A percentile compares a stretch with the other conserved stretches of the same genome.
Evolutionary conservation across 2,888 invertebrate genomes (phyloP).

Genomic region (Malthinus flaveolus): DNA sequence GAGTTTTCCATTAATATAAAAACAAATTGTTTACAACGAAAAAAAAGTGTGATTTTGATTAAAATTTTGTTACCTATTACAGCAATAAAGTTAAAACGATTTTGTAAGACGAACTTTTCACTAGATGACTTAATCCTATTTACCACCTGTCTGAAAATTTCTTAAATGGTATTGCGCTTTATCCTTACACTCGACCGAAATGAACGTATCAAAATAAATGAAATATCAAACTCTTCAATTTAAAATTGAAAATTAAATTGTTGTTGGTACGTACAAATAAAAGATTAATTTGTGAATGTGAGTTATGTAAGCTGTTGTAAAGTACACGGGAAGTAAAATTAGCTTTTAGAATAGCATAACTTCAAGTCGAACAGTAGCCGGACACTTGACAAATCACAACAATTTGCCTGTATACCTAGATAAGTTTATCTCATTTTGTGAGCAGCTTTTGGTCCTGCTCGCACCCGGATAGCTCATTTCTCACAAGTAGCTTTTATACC

Average conservation of each 20-base stretch:
- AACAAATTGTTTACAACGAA: not conserved
- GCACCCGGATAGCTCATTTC: slow-evolving; percentile 18
- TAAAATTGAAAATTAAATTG: not conserved
- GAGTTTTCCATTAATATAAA: slow-evolving; percentile 9
- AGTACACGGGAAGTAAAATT: slow-evolving; percentile 40
- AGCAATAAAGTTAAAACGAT: no score
- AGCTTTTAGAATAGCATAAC: slow-evolving; percentile 38
- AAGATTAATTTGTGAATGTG: slow-evolving; percentile 38
- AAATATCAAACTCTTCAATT: not conserved
- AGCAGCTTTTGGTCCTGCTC: slow-evolving; percentile 26
- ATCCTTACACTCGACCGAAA: slow-evolving; percentile 2
- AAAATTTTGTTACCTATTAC: not conserved
- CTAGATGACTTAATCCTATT: slow-evolving; percentile 12
- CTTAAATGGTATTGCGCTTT: slow-evolving; percentile 12
- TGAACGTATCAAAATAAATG: slow-evolving; percentile 5
- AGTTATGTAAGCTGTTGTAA: slow-evolving; percentile 39
- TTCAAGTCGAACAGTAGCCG: slow-evolving; percentile 33
- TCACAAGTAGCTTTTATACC: slow-evolving; percentile 17
- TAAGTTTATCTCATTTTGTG: slow-evolving; percentile 42
- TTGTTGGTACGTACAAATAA: slow-evolving; percentile 33
- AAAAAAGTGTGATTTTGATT: not conserved
- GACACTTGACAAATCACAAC: slow-evolving; percentile 47
- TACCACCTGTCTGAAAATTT: slow-evolving; percentile 14
- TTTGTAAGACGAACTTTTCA: not conserved
- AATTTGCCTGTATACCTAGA: slow-evolving; percentile 45